phyloP scores from a whole-genome alignment of 2,113 vertebrate species.

The Struthio camelus region DNA sequence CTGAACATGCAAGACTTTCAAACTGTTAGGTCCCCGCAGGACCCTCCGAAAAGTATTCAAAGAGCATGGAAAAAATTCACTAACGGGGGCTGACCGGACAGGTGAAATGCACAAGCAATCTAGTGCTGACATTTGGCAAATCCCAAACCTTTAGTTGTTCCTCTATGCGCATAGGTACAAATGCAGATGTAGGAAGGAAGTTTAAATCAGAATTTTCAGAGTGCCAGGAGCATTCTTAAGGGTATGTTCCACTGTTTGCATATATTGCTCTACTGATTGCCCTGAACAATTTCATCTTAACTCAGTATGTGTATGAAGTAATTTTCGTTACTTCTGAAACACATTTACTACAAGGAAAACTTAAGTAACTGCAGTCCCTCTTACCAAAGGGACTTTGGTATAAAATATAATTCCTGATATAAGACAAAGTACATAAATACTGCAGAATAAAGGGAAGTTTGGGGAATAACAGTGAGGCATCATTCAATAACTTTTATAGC shows the following conservation, averaged over 20 bases:
- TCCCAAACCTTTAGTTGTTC: neutral
- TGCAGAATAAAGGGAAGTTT: neutral
- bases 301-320: neutral
- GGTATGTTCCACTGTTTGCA: neutral
- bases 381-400: too few species aligned
- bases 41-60: neutral
- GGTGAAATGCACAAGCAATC: neutral
- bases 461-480: neutral
- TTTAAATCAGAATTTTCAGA: neutral
- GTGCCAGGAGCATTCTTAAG: neutral
- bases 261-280: neutral
- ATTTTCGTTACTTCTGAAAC: neutral
- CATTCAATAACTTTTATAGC: constrained; percentile 35
- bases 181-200: neutral
- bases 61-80: neutral
- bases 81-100: neutral
- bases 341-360: neutral
- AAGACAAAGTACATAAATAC: neutral
- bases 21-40: neutral
- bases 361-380: neutral
- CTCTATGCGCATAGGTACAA: neutral
- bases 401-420: neutral
- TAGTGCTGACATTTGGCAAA: neutral
- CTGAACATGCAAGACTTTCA: neutral
- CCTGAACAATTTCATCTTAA: neutral